Conservation (phyloP, 2,113 vertebrate genomes). For the Dromiciops gliroides region DNA sequence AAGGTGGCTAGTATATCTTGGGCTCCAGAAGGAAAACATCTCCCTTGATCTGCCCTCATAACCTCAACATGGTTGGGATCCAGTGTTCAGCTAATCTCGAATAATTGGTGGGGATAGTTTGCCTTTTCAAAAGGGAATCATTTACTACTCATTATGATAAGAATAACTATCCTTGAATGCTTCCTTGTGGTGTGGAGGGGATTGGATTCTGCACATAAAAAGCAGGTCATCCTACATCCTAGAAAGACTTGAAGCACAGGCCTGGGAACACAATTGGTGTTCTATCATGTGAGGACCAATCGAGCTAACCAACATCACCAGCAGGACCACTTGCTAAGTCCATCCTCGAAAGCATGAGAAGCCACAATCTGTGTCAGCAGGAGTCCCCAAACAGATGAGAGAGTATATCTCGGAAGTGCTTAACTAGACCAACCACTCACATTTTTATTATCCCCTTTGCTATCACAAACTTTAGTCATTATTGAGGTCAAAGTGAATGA, state of each 20-base stretch:
- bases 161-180: too few relatives aligned
- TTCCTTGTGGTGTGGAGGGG: too few relatives aligned
- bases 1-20: constrained; percentile 46
- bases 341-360: too few relatives aligned
- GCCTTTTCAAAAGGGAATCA: constrained; percentile 57
- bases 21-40: constrained; percentile 27
- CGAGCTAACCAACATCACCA: background rate
- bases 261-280: background rate
- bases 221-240: too few relatives aligned
- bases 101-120: constrained; percentile 31
- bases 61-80: constrained; percentile 23
- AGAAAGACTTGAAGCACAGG: background rate
- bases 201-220: too few relatives aligned
- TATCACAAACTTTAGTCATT: too few relatives aligned
- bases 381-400: too few relatives aligned
- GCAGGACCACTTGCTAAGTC: background rate
- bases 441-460: too few relatives aligned
- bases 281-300: background rate
- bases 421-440: too few relatives aligned
- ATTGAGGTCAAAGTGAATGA: too few relatives aligned
- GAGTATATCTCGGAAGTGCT: too few relatives aligned
- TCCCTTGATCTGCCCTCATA: constrained; percentile 20
- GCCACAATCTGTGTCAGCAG: too few relatives aligned
- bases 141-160: constrained; percentile 20
- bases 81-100: constrained; percentile 52